Evolutionary conservation across 2,888 invertebrate genomes (phyloP), one percentile per base, ranked within the genome.

Genomic region (Brachycybe producta): DNA sequence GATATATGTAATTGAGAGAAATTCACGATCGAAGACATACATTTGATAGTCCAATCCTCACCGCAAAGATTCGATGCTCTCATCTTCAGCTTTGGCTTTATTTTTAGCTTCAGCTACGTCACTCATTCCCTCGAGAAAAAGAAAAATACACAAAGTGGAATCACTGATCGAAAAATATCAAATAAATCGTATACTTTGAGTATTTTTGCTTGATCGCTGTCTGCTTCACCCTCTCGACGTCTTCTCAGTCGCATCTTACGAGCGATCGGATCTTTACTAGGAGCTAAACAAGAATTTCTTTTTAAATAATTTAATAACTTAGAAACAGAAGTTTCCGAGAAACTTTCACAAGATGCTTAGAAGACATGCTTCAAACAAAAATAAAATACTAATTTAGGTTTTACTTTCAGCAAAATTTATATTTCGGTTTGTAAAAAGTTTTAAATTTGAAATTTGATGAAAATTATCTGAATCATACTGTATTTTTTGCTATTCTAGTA

Each of bases 211-310:
- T 84, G 83, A 65, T 83, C 84, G 58, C 84, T 83, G 59, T 87
- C 86, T 54, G 84, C 88, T 63, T 77, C 82, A 58, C 79, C 79
- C 51, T 84, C 75, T 61, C 86, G 75, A 26, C 82, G 74, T 56
- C 87, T 77, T 35, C 92, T 76, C 24, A 94, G 68, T 3, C 94
- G 78, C 69, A 94, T 77, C 70, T 94, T 94, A 27, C 97, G 77
- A 0, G 95, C 94, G 58, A 94, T 86, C 2, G 95, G 90, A 72
- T 98, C 97, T 63, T 84, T 85, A 59, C 76, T 64, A 28, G 77
- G 74, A 58, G 74, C 76, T 72, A 49, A 17, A 40, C 28, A 41
- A 38, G 27, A 54, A n/a, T n/a, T n/a, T n/a, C n/a, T n/a, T 45
- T 21, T 5, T 17, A n/a, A 35, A 5, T 41, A 35, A 21, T n/a